These are phyloP conservation scores for Phthorimaea operculella DNA, from an alignment of 1,140 invertebrate species.

Conservation along the genomic window DNA sequence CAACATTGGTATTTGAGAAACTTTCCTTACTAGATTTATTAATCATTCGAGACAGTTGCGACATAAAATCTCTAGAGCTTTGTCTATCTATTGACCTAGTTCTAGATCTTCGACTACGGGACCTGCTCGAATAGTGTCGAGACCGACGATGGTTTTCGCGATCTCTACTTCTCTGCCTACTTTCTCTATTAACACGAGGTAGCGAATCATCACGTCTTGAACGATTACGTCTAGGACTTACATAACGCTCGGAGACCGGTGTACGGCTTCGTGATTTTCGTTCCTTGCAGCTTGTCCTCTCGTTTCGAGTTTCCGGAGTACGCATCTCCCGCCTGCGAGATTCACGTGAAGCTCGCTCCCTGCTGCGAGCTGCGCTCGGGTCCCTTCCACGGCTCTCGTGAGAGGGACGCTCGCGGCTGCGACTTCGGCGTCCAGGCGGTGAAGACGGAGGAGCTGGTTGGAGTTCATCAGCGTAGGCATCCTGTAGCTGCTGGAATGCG, in stretches of 20 bases:
- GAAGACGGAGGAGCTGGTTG: neutral
- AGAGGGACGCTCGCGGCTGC: neutral
- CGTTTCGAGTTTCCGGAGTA: neutral
- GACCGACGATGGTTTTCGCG: neutral
- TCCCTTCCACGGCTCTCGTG: neutral
- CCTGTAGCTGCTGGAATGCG: neutral
- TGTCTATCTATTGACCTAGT: neutral
- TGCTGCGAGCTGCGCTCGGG: too few species aligned
- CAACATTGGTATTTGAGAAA: constrained; percentile 5
- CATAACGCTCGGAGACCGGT: neutral
- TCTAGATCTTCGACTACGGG: neutral
- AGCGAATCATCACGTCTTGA: neutral
- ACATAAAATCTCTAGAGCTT: neutral
- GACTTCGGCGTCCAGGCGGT: neutral
- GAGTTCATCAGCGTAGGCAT: neutral
- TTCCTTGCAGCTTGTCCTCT: neutral
- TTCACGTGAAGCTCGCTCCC: too few species aligned
- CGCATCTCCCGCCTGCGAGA: neutral
- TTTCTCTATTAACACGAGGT: neutral
- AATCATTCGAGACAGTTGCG: neutral
- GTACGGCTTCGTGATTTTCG: neutral
- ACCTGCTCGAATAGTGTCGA: neutral
- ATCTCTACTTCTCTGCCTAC: neutral
- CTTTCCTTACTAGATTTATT: constrained; percentile 2
- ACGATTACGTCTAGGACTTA: neutral